Evolutionary conservation across 2,888 invertebrate genomes (phyloP), one percentile per base, ranked within the genome.

Genomic region (Abscondita cerata): DNA sequence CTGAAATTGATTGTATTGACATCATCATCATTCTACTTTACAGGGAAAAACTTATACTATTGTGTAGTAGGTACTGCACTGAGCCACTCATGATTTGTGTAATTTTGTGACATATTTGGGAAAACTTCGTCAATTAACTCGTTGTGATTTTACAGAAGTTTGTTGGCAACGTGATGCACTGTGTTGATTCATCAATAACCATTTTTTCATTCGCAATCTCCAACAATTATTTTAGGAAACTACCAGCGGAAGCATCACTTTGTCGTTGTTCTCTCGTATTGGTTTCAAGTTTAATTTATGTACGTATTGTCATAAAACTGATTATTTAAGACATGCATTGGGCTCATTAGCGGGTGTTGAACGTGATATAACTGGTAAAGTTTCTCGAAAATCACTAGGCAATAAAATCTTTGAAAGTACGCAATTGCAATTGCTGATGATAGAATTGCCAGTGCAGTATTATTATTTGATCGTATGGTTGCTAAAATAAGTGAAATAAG

Each of bases 351-450:
- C n/a, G n/a, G n/a, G n/a, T n/a, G n/a, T n/a, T n/a, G n/a, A n/a
- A n/a, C n/a, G n/a, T n/a, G n/a, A n/a, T n/a, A n/a, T n/a, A n/a
- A n/a, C n/a, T n/a, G n/a, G n/a, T n/a, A n/a, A n/a, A n/a, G n/a
- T n/a, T n/a, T n/a, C n/a, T 1, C 75, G 74, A 8, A 33, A 8
- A 33, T 33, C 9, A 5, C 5, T 8, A 33, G 77, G 70, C 16
- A 66, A 70, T 31, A 11, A 58, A 64, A 50, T 70, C 69, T 36
- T 69, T 66, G 13, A 81, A 60, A n/a, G 80, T 9, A 66, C 25
- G 75, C 78, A 5, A 79, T 76, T 19, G 78, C 78, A 56, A 81
- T 80, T 3, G 78, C 78, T 5, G 78, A 78, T 33, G 76, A 80
- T 6, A 79, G 79, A 25, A 80, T 64, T 8, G 77, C 74, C 36